Evolutionary conservation across 2,888 invertebrate species (phyloP).

Genomic region (Halictus ligatus): DNA sequence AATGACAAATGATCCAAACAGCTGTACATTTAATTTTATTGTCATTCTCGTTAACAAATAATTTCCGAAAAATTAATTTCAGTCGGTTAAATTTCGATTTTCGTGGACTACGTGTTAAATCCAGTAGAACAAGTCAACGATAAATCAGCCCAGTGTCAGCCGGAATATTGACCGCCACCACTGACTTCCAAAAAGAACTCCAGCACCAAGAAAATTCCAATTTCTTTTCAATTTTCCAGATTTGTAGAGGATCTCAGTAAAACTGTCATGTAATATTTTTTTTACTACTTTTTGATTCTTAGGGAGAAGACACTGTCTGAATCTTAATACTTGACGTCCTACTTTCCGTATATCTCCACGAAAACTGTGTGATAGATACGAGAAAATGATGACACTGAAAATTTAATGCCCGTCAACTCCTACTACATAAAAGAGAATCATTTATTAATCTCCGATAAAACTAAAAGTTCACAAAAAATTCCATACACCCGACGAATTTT

Average conservation of each 20-base stretch:
- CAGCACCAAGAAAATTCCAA: neutral
- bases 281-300: slow-evolving; percentile 1
- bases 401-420: neutral
- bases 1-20: no score
- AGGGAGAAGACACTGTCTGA: neutral
- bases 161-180: neutral
- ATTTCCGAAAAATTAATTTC: neutral
- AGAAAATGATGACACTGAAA: neutral
- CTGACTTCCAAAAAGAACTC: neutral
- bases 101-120: neutral
- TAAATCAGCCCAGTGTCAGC: neutral
- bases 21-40: no score
- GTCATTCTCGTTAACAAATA: neutral
- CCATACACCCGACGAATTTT: neutral
- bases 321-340: slow-evolving; percentile 1
- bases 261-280: slow-evolving; percentile 1
- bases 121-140: neutral
- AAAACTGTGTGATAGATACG: neutral
- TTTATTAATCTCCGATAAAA: neutral
- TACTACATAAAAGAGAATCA: neutral
- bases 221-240: neutral
- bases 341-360: neutral
- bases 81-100: neutral
- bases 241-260: neutral
- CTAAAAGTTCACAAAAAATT: neutral